Evolutionary conservation across 2,113 vertebrate genomes (phyloP).

Genomic region (Myrmophylax atrothorax): DNA sequence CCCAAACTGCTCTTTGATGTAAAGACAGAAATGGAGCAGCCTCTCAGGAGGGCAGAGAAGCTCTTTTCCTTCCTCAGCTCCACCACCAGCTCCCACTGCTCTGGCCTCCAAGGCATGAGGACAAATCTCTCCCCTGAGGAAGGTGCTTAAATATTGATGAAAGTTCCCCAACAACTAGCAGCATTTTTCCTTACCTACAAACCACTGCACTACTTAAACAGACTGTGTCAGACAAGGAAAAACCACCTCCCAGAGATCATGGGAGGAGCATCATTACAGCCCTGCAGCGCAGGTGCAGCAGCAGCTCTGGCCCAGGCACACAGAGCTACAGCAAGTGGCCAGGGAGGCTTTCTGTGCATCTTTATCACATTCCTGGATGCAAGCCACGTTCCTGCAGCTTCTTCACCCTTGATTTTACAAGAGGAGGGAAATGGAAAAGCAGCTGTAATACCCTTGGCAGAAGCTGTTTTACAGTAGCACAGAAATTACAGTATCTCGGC

Average conservation of each 20-base stretch:
- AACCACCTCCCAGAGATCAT: not conserved
- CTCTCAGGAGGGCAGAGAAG: not conserved
- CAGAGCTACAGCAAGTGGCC: not conserved
- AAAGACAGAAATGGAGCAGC: not conserved
- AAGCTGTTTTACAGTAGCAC: conserved; percentile 8
- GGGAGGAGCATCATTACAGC: not conserved
- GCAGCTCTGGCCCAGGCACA: conserved; percentile 30
- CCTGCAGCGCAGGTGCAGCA: conserved; percentile 5
- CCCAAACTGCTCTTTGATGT: not conserved
- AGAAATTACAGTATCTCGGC: not conserved
- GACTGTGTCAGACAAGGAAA: not conserved
- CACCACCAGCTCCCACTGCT: not conserved
- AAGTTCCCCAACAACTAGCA: not conserved
- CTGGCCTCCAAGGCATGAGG: not conserved
- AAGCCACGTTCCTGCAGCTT: not conserved
- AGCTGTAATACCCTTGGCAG: conserved; percentile 49
- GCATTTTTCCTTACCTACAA: not conserved
- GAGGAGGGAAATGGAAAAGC: not conserved
- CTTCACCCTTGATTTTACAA: conserved; percentile 26
- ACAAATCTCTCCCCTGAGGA: not conserved
- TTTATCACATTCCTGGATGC: conserved; percentile 43
- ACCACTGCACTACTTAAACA: not conserved
- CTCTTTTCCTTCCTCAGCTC: not conserved
- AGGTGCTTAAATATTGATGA: not conserved
- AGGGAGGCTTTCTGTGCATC: conserved; percentile 16